These are phyloP conservation scores for Artibeus jamaicensis DNA, from an alignment of 2,797 vertebrate genomes.

Conservation along the genomic window DNA sequence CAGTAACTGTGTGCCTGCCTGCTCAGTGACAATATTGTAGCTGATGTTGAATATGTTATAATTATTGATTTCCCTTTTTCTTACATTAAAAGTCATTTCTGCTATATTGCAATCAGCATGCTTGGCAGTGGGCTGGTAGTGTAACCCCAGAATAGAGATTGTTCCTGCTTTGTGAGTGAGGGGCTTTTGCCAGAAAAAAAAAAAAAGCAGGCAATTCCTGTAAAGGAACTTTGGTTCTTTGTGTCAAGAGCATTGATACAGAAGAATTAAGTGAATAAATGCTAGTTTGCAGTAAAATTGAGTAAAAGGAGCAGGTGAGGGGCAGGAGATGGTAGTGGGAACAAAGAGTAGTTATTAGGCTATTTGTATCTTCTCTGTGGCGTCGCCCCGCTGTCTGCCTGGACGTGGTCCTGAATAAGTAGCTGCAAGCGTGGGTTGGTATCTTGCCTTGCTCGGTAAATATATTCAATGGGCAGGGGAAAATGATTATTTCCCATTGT, in stretches of 20 bases:
- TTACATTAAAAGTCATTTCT: neutral
- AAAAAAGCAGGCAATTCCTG: neutral
- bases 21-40: neutral
- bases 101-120: neutral
- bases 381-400: neutral
- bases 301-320: neutral
- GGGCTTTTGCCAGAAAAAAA: neutral
- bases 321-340: neutral
- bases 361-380: slow-evolving; percentile 17
- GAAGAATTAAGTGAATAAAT: slow-evolving; percentile 32
- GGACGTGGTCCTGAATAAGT: slow-evolving; percentile 23
- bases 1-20: neutral
- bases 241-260: neutral
- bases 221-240: neutral
- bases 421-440: neutral
- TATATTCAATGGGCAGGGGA: slow-evolving; percentile 40
- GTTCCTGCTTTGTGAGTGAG: neutral
- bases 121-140: neutral
- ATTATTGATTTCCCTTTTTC: neutral
- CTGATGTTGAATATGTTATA: neutral
- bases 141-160: neutral
- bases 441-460: slow-evolving; percentile 63
- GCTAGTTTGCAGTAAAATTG: slow-evolving; percentile 4
- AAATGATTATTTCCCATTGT: slow-evolving; percentile 59
- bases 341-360: neutral